Evolutionary conservation across 2,113 vertebrate genomes (phyloP), one percentile per base, ranked within the genome.

Genomic region (Turnix velox): DNA sequence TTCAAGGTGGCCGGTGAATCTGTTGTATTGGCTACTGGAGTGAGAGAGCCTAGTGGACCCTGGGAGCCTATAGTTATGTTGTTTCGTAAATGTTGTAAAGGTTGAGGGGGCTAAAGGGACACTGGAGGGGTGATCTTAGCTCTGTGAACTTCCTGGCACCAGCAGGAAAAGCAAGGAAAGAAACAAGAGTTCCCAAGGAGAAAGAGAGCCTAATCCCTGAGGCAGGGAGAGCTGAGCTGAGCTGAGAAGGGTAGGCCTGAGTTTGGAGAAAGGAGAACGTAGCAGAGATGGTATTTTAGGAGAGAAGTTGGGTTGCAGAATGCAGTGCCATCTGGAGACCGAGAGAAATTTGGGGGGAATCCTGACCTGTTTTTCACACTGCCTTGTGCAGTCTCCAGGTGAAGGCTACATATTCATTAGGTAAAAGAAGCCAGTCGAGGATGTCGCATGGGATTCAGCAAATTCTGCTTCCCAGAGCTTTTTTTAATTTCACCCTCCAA

Each of bases 11-110:
- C 93, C 81, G 9, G 93, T 92, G 84, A 94, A 92, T 87, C 78
- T 94, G 90, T 94, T 0, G 22, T 84, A 71, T 91, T 92, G 95
- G 95, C 96, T 96, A 63, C 94, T 57, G 91, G 92, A 96, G 94
- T 91, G 95, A 90, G 90, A 93, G 94, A 96, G 93, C 87, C 91
- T 90, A 65, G 84, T 91, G 90, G 88, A 95, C 94, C 94, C 92
- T 80, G 93, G 88, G 83, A 97, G 87, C 91, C 92, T 97, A 89
- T 97, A 95, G 94, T 92, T 93, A 65, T 78, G 92, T 95, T 91
- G 93, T 96, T 96, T 94, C 67, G 14, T 97, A 93, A 93, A 83
- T 95, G 95, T 97, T 72, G 93, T 96, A 81, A 96, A 91, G 84
- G 93, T 87, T 74, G 31, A 67, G 84, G 87, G 74, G 93, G 82